These are phyloP conservation scores for Tribolium freemani DNA, from an alignment of 2,888 invertebrate species.

Conservation along the genomic window DNA sequence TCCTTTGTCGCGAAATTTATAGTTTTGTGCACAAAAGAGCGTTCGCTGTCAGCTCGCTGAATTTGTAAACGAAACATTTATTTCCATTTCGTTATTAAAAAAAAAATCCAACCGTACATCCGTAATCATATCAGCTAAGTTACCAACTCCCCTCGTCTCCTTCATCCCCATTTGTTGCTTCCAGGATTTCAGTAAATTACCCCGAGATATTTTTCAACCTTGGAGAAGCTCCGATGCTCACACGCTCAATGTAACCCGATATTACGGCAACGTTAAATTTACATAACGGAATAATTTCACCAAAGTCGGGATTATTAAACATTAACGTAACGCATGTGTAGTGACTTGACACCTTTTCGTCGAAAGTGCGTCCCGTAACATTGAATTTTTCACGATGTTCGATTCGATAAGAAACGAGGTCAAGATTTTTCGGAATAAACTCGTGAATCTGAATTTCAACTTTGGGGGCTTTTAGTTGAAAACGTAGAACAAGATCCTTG, in stretches of 20 bases:
- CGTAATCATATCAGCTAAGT: background rate
- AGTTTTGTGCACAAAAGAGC: too few relatives aligned
- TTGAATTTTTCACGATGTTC: background rate
- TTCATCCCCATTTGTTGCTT: constrained; percentile 8
- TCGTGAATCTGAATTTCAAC: background rate
- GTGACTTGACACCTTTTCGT: constrained; percentile 3
- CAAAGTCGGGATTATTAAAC: constrained; percentile 2
- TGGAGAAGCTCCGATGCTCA: constrained; percentile 5
- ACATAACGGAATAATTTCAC: constrained; percentile 22
- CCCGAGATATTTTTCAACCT: constrained; percentile 20
- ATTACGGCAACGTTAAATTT: constrained; percentile 10
- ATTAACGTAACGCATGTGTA: background rate
- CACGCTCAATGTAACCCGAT: constrained; percentile 15
- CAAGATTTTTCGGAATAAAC: background rate
- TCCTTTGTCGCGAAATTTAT: too few relatives aligned
- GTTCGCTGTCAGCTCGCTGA: too few relatives aligned
- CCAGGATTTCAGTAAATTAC: constrained; percentile 1
- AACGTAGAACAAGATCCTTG: too few relatives aligned
- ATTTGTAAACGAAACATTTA: too few relatives aligned
- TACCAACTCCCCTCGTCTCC: background rate
- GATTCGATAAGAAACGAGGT: background rate
- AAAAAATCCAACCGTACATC: background rate
- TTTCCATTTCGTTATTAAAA: too few relatives aligned
- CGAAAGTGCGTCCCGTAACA: too few relatives aligned
- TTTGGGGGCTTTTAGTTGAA: background rate